These are phyloP conservation scores for cat (Felis catus) DNA, from an alignment of 2,113 vertebrate genomes.

Conservation along the genomic window F.catus_Fca126_mat1.0 CM031414.1:108186501-108187000, in stretches of 20 bases:
- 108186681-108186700: background rate
- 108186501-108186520: background rate
- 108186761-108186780: background rate
- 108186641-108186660: constrained; percentile 8
- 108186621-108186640: background rate
- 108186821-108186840: background rate
- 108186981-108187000: background rate
- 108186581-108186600: background rate
- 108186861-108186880: background rate
- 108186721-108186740: background rate
- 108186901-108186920: background rate
- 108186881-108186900: background rate
- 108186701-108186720: background rate
- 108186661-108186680: background rate
- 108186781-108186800: background rate
- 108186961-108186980: background rate
- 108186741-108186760: background rate
- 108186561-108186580: constrained; percentile 20
- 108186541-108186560: constrained; percentile 17
- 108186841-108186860: background rate
- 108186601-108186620: background rate
- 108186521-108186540: background rate
- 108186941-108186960: constrained; percentile 6
- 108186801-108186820: background rate
- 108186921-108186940: background rate